phyloP scores from a whole-genome alignment of 2,888 invertebrate species.

The Agrotis ipsilon region DNA sequence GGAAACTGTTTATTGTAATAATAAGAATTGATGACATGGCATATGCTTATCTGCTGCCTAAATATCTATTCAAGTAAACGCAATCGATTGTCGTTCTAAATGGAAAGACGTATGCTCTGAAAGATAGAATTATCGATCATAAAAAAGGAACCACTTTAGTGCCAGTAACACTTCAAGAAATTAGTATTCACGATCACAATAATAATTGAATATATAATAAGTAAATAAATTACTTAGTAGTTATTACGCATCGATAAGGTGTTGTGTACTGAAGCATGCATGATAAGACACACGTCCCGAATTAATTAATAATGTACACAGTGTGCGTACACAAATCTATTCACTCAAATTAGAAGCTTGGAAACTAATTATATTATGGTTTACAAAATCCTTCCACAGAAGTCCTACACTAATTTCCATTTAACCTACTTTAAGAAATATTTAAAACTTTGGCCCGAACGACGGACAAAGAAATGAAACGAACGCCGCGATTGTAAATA shows the following conservation, averaged over 20 bases:
- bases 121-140: neutral
- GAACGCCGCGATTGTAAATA: conserved; percentile 54
- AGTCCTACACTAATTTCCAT: conserved; percentile 41
- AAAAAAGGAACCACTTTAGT: neutral
- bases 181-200: conserved; percentile 6
- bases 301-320: conserved; percentile 49
- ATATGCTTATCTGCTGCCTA: neutral
- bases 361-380: conserved; percentile 31
- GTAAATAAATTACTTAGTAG: conserved; percentile 1
- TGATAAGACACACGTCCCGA: conserved; percentile 31
- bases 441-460: conserved; percentile 43
- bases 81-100: neutral
- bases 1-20: conserved; percentile 21
- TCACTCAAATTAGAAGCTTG: conserved; percentile 43
- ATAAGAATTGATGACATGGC: conserved; percentile 6
- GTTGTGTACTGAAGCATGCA: conserved; percentile 30
- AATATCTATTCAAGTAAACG: neutral
- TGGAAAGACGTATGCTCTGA: neutral
- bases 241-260: conserved; percentile 33
- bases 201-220: conserved; percentile 7
- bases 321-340: conserved; percentile 33
- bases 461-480: conserved; percentile 51
- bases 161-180: neutral
- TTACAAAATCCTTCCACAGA: conserved; percentile 22
- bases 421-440: conserved; percentile 54